Evolutionary conservation across 1,140 invertebrate genomes (phyloP).

Genomic region (Drosophila ercepeae): DNA sequence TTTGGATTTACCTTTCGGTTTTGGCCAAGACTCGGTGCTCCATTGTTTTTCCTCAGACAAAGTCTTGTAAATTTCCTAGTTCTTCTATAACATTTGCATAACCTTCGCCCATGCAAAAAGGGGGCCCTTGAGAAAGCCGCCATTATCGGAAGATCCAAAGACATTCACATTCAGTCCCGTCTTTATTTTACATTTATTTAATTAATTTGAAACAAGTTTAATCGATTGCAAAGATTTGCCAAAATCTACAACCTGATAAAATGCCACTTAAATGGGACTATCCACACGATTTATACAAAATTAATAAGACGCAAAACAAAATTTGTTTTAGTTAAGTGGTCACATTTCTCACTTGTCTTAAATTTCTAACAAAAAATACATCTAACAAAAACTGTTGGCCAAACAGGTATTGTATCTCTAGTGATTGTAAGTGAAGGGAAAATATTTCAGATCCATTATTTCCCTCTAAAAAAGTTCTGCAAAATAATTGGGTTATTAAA

Average conservation of each 20-base stretch:
- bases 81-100: conserved; percentile 62
- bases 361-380: not conserved
- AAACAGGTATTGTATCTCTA: not conserved
- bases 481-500: not conserved
- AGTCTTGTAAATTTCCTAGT: conserved; percentile 76
- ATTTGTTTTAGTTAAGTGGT: conserved; percentile 2
- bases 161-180: not conserved
- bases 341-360: not conserved
- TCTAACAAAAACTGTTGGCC: not conserved
- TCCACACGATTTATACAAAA: conserved; percentile 1
- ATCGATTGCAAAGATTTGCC: conserved; percentile 3
- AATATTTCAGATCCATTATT: not conserved
- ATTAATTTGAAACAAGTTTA: conserved; percentile 16
- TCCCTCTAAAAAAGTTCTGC: not conserved
- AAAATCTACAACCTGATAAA: not conserved
- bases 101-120: conserved; percentile 51
- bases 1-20: conserved; percentile 36
- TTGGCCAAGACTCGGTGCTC: conserved; percentile 12
- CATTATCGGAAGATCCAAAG: not conserved
- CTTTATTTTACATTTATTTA: conserved; percentile 19
- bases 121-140: conserved; percentile 51
- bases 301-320: not conserved
- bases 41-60: conserved; percentile 40
- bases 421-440: conserved; percentile 3
- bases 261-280: conserved; percentile 1